phyloP scores from a whole-genome alignment of 23 tunicate species.

The Clavelina lepadiformis region DNA sequence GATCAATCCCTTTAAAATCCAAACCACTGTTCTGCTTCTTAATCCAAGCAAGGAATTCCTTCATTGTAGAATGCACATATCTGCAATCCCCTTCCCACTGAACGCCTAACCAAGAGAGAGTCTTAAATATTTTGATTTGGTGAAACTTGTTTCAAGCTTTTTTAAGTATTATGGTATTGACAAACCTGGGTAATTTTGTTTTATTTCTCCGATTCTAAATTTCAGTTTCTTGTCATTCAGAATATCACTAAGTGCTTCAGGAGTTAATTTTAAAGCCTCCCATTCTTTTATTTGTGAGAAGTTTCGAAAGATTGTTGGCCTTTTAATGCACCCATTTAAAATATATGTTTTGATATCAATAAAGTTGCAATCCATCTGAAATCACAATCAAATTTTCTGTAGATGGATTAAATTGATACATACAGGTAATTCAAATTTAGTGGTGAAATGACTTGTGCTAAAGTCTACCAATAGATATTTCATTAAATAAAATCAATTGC shows the following conservation, averaged over 20 bases:
- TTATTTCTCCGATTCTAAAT: conserved; percentile 38
- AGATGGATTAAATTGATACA: too few species aligned
- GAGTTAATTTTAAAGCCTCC: conserved; percentile 3
- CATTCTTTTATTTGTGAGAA: conserved; percentile 2
- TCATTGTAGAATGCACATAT: conserved; percentile 26
- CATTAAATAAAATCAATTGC: too few species aligned
- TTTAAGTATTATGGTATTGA: too few species aligned
- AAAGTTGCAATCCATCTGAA: too few species aligned
- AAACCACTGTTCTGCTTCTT: conserved; percentile 1
- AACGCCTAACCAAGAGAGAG: conserved; percentile 21
- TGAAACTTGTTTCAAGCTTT: background rate
- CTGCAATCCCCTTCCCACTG: conserved; percentile 87
- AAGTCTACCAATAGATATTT: too few species aligned
- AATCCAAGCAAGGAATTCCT: conserved; percentile 33
- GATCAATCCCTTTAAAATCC: background rate
- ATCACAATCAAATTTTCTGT: too few species aligned
- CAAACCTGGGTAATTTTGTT: conserved; percentile 2
- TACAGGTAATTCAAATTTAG: background rate
- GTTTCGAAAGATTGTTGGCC: conserved; percentile 12
- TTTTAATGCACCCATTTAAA: background rate
- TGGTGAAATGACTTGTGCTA: background rate
- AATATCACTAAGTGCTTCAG: conserved; percentile 12
- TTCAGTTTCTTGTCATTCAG: conserved; percentile 25
- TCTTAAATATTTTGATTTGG: background rate
- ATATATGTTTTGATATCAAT: conserved; percentile 10